A percentile compares a stretch with the other conserved stretches of the same genome.
Conservation (phyloP, 2,113 vertebrate genomes). For the Muscicapa adusta region DNA sequence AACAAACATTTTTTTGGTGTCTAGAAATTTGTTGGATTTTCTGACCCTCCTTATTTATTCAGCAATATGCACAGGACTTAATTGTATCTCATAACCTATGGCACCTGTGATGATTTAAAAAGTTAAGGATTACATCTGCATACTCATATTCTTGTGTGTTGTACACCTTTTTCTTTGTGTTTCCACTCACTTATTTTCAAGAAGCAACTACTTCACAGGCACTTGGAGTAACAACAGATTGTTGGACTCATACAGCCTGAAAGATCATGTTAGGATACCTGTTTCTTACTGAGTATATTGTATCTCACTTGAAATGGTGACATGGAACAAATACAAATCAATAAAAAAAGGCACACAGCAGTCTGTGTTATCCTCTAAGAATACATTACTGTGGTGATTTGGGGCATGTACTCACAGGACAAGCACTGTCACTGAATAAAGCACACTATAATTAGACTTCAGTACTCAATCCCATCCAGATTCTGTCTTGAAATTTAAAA, state of each 20-base stretch:
- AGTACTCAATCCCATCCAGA: neutral
- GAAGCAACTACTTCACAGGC: neutral
- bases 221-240: neutral
- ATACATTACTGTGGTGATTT: neutral
- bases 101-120: neutral
- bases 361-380: neutral
- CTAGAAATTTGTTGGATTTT: neutral
- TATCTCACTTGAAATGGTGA: neutral
- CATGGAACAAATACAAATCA: neutral
- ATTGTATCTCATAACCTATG: neutral
- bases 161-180: neutral
- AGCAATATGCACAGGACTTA: neutral
- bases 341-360: neutral
- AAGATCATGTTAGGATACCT: neutral
- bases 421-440: neutral
- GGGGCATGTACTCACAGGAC: neutral
- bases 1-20: neutral
- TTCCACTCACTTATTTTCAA: neutral
- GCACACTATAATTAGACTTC: neutral
- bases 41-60: neutral
- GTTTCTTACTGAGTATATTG: neutral
- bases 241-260: neutral
- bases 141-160: accelerated
- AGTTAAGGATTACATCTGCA: neutral
- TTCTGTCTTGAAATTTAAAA: neutral